phyloP scores from a whole-genome alignment of 37 sponge, comb jelly and placozoan species.

The Spongilla lacustris region DNA sequence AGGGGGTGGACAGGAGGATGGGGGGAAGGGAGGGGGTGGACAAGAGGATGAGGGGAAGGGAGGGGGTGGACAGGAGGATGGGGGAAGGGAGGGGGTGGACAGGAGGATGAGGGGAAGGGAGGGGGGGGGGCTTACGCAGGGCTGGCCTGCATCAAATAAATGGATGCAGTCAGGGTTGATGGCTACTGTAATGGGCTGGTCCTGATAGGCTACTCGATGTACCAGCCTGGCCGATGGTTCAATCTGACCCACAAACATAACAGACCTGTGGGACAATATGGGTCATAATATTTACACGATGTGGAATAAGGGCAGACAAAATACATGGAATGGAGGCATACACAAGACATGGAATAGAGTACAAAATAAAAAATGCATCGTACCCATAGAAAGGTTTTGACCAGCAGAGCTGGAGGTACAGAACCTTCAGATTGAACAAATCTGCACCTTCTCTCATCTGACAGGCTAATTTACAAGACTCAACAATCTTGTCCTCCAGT shows the following conservation, averaged over 20 bases:
- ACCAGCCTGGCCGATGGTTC: constrained; percentile 31
- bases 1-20: no score
- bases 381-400: constrained; percentile 74
- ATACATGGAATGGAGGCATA: no score
- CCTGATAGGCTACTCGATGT: constrained; percentile 38
- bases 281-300: no score
- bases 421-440: constrained; percentile 44
- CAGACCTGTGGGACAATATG: constrained; percentile 23
- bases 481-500: background rate
- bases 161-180: constrained; percentile 73
- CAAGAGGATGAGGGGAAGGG: no score
- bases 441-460: constrained; percentile 2
- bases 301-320: no score
- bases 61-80: no score
- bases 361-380: background rate
- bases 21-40: no score
- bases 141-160: constrained; percentile 37
- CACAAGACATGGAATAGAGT: no score
- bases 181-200: constrained; percentile 66
- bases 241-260: constrained; percentile 68
- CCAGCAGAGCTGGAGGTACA: constrained; percentile 79
- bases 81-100: no score
- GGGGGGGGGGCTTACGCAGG: constrained; percentile 45
- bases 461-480: background rate
- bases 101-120: no score